phyloP scores from a whole-genome alignment of 2,113 vertebrate species.

The Tragelaphus scriptus region DNA sequence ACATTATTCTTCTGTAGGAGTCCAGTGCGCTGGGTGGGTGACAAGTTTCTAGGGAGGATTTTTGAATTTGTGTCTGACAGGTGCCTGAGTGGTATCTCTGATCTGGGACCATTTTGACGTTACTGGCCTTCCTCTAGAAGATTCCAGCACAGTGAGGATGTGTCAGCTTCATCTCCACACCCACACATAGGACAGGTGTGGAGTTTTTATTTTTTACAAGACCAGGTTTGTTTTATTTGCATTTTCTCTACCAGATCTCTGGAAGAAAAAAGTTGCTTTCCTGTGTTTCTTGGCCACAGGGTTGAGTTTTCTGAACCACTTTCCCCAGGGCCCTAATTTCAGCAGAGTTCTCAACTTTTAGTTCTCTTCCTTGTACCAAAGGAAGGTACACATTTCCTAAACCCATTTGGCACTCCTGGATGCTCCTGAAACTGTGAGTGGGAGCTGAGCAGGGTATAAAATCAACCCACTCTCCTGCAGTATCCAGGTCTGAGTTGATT shows the following conservation, averaged over 20 bases:
- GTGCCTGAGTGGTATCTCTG: not conserved
- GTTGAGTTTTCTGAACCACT: not conserved
- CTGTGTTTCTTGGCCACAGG: not conserved
- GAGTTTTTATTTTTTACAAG: not conserved
- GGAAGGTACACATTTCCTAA: not conserved
- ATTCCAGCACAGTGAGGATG: not conserved
- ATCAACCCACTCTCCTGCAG: not conserved
- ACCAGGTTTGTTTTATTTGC: not conserved
- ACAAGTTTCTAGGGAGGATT: not conserved
- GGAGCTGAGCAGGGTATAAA: not conserved
- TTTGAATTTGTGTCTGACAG: not conserved
- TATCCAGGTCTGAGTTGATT: not conserved
- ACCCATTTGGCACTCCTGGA: not conserved
- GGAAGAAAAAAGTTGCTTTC: not conserved
- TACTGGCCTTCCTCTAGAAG: not conserved
- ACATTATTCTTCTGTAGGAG: not conserved
- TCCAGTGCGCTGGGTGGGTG: not conserved
- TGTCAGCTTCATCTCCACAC: not conserved
- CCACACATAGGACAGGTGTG: not conserved
- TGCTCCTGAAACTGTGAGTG: not conserved
- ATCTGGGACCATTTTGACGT: not conserved
- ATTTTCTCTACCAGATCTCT: not conserved
- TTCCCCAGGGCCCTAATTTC: not conserved
- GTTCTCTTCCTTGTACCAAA: not conserved
- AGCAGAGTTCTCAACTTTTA: not conserved